phyloP scores from a whole-genome alignment of 1,140 invertebrate species.

The Drosophila lini region DNA sequence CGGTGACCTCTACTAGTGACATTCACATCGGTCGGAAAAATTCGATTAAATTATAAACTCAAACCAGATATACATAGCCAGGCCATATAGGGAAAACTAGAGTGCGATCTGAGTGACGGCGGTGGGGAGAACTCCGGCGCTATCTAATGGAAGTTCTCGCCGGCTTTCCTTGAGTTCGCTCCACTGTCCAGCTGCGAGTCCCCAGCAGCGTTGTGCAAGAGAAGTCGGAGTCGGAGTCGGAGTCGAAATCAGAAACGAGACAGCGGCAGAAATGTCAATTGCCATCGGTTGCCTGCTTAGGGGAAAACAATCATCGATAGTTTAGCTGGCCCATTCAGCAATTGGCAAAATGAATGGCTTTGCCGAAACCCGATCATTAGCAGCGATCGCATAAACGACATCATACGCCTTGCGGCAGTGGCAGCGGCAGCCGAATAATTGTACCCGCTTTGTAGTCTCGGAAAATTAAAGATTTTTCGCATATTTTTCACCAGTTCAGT shows the following conservation, averaged over 20 bases:
- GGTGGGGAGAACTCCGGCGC: neutral
- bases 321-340: conserved; percentile 44
- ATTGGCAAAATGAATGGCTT: conserved; percentile 50
- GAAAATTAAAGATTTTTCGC: conserved; percentile 79
- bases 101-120: conserved; percentile 20
- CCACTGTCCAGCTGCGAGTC: neutral
- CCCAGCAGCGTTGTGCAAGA: conserved; percentile 43
- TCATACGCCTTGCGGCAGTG: conserved; percentile 66
- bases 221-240: conserved; percentile 31
- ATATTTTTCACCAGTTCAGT: conserved; percentile 56
- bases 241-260: conserved; percentile 17
- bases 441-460: conserved; percentile 63
- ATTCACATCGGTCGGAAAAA: conserved; percentile 52
- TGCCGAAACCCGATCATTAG: conserved; percentile 68
- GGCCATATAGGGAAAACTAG: conserved; percentile 45
- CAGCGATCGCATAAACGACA: conserved; percentile 59
- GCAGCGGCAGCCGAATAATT: conserved; percentile 51
- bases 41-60: conserved; percentile 47
- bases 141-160: neutral
- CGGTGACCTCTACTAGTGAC: conserved; percentile 61
- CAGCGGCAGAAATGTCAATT: conserved; percentile 49
- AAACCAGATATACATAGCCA: conserved; percentile 46
- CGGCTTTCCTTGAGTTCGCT: conserved; percentile 23
- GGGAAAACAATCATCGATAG: conserved; percentile 49
- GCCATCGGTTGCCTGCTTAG: conserved; percentile 32